A percentile compares a stretch with the other conserved stretches of the same genome.
phyloP scores from a whole-genome alignment of 2,113 vertebrate genomes.

The Columba livia region DNA sequence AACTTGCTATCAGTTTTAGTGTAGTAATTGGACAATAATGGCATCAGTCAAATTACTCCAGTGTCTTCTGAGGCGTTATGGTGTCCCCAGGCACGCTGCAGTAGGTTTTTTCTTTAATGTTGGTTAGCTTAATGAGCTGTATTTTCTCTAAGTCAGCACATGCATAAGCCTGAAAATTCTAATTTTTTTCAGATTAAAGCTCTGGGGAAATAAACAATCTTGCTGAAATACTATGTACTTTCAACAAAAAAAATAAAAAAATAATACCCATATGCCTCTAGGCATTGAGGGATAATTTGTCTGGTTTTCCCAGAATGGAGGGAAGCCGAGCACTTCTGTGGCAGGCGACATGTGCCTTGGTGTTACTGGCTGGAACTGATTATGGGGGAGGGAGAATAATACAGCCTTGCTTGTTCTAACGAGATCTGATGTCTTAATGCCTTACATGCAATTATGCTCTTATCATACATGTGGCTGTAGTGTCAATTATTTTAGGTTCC shows the following conservation, averaged over 20 bases:
- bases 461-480: background rate
- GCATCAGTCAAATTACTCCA: background rate
- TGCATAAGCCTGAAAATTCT: background rate
- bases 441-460: background rate
- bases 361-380: background rate
- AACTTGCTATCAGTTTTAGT: background rate
- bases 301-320: background rate
- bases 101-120: background rate
- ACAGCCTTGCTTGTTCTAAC: conserved; percentile 12
- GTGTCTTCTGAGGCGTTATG: background rate
- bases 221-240: background rate
- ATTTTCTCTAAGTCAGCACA: background rate
- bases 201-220: background rate
- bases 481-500: background rate
- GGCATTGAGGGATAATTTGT: background rate
- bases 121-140: background rate
- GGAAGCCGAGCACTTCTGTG: background rate
- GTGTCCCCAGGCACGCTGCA: background rate
- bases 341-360: background rate
- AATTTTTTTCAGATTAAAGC: background rate
- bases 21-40: background rate
- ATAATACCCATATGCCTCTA: background rate
- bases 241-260: background rate
- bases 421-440: background rate
- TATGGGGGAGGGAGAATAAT: background rate